phyloP scores from a whole-genome alignment of 2,797 vertebrate genomes.

The Peromyscus melanophrys region DNA sequence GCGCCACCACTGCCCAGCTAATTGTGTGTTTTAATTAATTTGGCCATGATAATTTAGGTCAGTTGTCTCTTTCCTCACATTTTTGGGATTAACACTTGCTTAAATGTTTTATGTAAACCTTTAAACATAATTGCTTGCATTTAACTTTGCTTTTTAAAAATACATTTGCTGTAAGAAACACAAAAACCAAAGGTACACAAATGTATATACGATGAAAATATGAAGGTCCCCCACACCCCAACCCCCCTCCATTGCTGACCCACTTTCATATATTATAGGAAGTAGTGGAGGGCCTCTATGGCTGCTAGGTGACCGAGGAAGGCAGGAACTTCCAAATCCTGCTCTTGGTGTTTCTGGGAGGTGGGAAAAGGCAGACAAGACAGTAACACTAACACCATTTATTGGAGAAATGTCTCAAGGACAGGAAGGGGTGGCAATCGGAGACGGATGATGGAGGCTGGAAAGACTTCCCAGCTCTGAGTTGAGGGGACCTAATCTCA shows the following conservation, averaged over 20 bases:
- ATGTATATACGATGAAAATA: not conserved
- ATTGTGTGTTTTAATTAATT: not conserved
- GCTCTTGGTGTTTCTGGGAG: not conserved
- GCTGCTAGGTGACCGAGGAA: not conserved
- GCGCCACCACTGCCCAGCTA: too few species aligned
- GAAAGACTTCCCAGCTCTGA: not conserved
- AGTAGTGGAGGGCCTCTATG: not conserved
- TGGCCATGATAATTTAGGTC: not conserved
- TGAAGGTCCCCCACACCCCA: not conserved
- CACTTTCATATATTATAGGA: not conserved
- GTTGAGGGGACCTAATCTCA: not conserved
- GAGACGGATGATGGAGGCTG: not conserved
- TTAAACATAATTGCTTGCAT: not conserved
- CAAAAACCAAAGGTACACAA: not conserved
- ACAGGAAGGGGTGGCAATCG: not conserved
- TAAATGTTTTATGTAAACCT: not conserved
- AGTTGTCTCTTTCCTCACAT: not conserved
- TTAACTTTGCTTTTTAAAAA: not conserved
- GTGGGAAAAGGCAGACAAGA: not conserved
- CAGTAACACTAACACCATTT: not conserved
- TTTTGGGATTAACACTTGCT: not conserved
- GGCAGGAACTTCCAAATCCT: not conserved
- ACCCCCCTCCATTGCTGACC: not conserved
- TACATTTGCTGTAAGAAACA: not conserved
- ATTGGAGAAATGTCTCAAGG: not conserved